Evolutionary conservation across 1,140 invertebrate genomes (phyloP), one percentile per base, ranked within the genome.

Genomic region (Conus ventricosus): DNA sequence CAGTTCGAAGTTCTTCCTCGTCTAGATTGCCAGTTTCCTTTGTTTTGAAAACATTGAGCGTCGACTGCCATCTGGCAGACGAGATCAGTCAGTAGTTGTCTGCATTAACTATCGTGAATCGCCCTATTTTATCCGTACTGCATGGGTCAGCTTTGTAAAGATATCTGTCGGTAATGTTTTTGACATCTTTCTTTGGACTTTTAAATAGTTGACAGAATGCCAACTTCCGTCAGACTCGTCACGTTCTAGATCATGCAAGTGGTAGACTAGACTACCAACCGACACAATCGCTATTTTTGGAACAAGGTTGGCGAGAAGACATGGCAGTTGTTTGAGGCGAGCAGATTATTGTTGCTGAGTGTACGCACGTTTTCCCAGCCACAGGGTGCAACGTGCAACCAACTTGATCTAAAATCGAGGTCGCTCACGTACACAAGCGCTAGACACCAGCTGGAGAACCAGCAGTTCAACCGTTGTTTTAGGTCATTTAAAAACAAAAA

Each of bases 341-440:
- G 80, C 23, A 81, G 80, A 55, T 78, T 78, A 10, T 54, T 54
- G 67, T 71, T 71, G 67, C 76, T 78, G 39, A 78, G 76, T 78
- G 4, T 8, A 78, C 27, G 76, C 39, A 78, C 39, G 25, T 78
- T 78, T 51, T 78, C 25, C 76, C 27, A 39, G 27, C 76, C 76
- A 78, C 67, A 20, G 20, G 23, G 67, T 71, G 67, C 67, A 71
- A 71, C 67, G 17, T 23, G 67, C 67, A 71, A 71, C 67, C 8
- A 20, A 23, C 20, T 75, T 75, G 71, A 20, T 75, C 20, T 60
- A 15, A 60, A 60, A 11, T 60, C 57, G 15, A 15, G 57, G 57
- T 60, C 57, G 57, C 57, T 60, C 15, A 60, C 57, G 57, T 60
- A 39, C 39, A 39, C 39, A 1, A 39, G 39, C 39, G 39, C 39